Evolutionary conservation across 2,888 invertebrate genomes (phyloP), one percentile per base, ranked within the genome.

Genomic region (Acleris sparsana): DNA sequence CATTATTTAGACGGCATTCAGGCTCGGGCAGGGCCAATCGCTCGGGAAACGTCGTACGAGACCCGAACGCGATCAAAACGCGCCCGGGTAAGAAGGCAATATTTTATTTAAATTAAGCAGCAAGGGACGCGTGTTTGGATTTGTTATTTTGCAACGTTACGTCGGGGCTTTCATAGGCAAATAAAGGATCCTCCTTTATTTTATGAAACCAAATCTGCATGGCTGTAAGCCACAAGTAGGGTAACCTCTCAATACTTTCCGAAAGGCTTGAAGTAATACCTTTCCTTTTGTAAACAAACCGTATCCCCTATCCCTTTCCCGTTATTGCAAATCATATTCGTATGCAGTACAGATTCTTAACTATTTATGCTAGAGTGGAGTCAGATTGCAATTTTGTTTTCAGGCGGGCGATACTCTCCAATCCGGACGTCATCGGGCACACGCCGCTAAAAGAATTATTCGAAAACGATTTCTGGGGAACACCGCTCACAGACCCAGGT

Each of bases 381-480:
- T 72, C 80, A 80, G 73, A 75, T 71, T 75, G 66, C 71, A 75
- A 71, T 80, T 85, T 88, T 85, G 72, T 84, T 87, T 80, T 76
- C 96, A 99, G 99, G 85, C 97, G 99, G 80, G 99, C 99, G 74
- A 98, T 99, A 83, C 94, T 98, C 86, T 97, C 96, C 83, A 99
- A 99, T 89, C 97, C 97, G 71, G 99, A 99, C 91, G 95, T 99
- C 78, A 94, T 96, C 78, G 96, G 97, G 70, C 95, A 95, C 76
- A 96, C 97, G 69, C 96, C 98, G 67, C 95, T 98, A 94, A 94
- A 94, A 75, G 95, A 95, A 74, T 94, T 98, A 76, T 95, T 98
- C 83, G 94, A 95, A 86, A 96, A 99, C 93, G 99, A 99, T 93
- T 99, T 99, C 93, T 99, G 99, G 99, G 99, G 99, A 58, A 99